Conservation (phyloP, 37 sponge, comb jelly and placozoan species). For the Halichondria panicea region DNA sequence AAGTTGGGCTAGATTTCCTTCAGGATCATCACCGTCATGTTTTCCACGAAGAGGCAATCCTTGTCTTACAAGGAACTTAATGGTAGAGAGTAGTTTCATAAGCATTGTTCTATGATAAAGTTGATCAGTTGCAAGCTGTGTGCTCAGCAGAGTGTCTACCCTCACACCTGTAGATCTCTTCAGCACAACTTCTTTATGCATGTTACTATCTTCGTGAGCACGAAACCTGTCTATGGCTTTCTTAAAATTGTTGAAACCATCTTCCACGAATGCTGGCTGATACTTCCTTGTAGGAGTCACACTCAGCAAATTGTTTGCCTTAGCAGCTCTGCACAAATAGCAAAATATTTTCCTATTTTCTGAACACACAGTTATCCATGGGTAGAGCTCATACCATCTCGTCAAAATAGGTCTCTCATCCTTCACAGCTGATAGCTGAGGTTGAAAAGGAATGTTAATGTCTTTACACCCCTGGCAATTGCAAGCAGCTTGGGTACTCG, state of each 20-base stretch:
- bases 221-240: slow-evolving; percentile 36
- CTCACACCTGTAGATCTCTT: slow-evolving; percentile 6
- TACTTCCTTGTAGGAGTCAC: slow-evolving; percentile 20
- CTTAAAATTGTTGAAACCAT: slow-evolving; percentile 40
- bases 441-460: too few relatives aligned
- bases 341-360: too few relatives aligned
- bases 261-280: slow-evolving; percentile 14
- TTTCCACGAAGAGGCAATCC: slow-evolving; percentile 45
- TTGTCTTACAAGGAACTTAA: slow-evolving; percentile 35
- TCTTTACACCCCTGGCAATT: too few relatives aligned
- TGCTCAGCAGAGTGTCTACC: slow-evolving; percentile 26
- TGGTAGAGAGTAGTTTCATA: slow-evolving; percentile 23
- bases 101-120: slow-evolving; percentile 34
- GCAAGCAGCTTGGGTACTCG: too few relatives aligned
- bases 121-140: slow-evolving; percentile 23
- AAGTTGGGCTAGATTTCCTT: slow-evolving; percentile 44
- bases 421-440: too few relatives aligned
- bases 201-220: slow-evolving; percentile 43
- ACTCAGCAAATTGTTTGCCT: slow-evolving; percentile 2
- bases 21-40: slow-evolving; percentile 19
- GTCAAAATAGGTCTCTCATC: too few relatives aligned
- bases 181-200: slow-evolving; percentile 14
- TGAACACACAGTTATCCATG: too few relatives aligned
- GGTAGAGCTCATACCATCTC: too few relatives aligned
- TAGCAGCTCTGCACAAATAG: too few relatives aligned